phyloP scores from a whole-genome alignment of 2,113 vertebrate genomes.

The Lota lota region DNA sequence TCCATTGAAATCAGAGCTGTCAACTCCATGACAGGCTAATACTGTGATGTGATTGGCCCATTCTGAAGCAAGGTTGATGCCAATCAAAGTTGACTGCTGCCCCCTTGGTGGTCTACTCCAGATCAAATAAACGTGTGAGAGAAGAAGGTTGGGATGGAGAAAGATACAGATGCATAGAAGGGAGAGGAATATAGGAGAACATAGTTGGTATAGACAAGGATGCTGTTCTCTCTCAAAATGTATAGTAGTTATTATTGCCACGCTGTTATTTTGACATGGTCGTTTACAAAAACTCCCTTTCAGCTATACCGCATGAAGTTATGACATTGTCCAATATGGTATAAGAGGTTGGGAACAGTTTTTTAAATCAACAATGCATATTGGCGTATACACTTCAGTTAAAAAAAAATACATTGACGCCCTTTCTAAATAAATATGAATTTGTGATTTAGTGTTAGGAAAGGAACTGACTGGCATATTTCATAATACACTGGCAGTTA shows the following conservation, averaged over 20 bases:
- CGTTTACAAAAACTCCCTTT: too few relatives aligned
- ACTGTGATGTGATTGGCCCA: conserved; percentile 61
- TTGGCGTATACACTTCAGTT: conserved; percentile 41
- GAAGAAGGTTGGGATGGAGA: conserved; percentile 7
- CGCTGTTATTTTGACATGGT: too few relatives aligned
- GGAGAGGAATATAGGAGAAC: too few relatives aligned
- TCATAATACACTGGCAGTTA: conserved; percentile 38
- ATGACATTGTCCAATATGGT: too few relatives aligned
- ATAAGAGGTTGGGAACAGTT: too few relatives aligned
- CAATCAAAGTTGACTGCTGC: conserved; percentile 40
- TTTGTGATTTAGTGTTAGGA: conserved; percentile 19
- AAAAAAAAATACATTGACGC: conserved; percentile 36
- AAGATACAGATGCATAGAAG: too few relatives aligned
- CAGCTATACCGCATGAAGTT: too few relatives aligned
- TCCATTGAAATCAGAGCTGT: conserved; percentile 71
- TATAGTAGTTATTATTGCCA: too few relatives aligned
- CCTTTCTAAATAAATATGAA: conserved; percentile 55
- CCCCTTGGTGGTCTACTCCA: conserved; percentile 60
- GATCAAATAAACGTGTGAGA: conserved; percentile 47
- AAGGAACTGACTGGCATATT: conserved; percentile 46
- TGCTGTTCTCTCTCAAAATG: too few relatives aligned
- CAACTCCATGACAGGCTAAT: conserved; percentile 56
- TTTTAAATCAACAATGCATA: conserved; percentile 16
- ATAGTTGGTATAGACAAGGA: too few relatives aligned
- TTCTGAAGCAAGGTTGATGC: conserved; percentile 47